Evolutionary conservation across 1,140 invertebrate species (phyloP).

Genomic region (Apis dorsata): DNA sequence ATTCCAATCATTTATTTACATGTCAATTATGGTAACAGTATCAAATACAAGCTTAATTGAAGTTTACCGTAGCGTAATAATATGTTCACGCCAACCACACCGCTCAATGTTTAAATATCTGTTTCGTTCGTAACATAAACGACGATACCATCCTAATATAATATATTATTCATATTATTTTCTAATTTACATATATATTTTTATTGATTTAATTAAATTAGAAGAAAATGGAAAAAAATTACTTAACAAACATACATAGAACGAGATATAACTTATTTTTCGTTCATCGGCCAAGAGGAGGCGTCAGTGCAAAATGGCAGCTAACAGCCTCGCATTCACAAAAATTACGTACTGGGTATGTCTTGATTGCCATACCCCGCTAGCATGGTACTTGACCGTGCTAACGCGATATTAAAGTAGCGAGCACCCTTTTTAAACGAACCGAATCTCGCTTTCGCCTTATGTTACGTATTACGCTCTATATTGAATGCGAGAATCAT

Average conservation of each 20-base stretch:
- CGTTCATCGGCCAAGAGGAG: constrained; percentile 59
- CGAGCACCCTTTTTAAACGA: constrained; percentile 81
- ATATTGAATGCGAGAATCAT: constrained; percentile 46
- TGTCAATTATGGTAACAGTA: background rate
- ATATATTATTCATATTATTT: background rate
- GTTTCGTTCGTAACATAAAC: background rate
- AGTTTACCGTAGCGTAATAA: background rate
- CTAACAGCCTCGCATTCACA: constrained; percentile 79
- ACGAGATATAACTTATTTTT: background rate
- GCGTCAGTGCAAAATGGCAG: constrained; percentile 79
- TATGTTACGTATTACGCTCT: constrained; percentile 14
- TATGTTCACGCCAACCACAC: background rate
- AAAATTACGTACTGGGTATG: constrained; percentile 84
- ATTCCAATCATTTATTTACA: background rate
- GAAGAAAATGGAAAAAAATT: too few relatives aligned
- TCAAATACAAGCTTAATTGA: background rate
- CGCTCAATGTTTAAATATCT: background rate
- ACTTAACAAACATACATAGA: too few relatives aligned
- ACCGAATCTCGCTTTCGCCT: rapidly evolving
- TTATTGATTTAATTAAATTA: too few relatives aligned
- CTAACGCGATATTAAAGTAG: constrained; percentile 79
- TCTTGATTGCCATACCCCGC: constrained; percentile 84
- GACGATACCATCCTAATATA: background rate
- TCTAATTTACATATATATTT: background rate
- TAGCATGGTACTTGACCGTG: constrained; percentile 55